Evolutionary conservation across 2,888 invertebrate species (phyloP).

Genomic region (Nezara viridula): DNA sequence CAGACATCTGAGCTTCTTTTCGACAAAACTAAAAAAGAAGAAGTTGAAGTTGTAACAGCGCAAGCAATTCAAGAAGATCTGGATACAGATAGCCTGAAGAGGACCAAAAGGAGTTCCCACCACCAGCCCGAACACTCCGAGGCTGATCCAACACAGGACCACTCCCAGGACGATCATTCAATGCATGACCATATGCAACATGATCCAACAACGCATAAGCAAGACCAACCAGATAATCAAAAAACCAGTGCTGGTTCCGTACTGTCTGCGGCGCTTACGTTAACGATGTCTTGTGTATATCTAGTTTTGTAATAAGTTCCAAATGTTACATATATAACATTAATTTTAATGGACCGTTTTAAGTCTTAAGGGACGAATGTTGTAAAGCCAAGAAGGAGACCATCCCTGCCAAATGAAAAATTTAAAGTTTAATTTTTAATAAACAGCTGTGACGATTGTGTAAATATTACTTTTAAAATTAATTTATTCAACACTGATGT

Average conservation of each 20-base stretch:
- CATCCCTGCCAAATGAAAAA: conserved; percentile 11
- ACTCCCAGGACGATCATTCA: background rate
- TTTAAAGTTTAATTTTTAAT: background rate
- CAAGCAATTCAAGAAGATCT: conserved; percentile 66
- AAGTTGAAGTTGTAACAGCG: conserved; percentile 66
- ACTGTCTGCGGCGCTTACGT: background rate
- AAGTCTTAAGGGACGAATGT: background rate
- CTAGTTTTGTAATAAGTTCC: conserved; percentile 23
- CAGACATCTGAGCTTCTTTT: conserved; percentile 60
- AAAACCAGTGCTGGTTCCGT: background rate
- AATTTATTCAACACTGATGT: conserved; percentile 3
- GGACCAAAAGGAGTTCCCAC: conserved; percentile 64
- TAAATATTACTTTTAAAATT: conserved; percentile 44
- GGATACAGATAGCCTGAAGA: conserved; percentile 62
- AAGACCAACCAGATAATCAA: conserved; percentile 16
- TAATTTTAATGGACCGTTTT: background rate
- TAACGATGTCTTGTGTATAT: conserved; percentile 46
- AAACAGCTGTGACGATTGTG: conserved; percentile 9
- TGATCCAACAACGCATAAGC: conserved; percentile 32
- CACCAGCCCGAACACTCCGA: conserved; percentile 61
- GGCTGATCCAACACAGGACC: background rate
- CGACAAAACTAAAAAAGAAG: conserved; percentile 66
- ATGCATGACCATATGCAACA: conserved; percentile 30
- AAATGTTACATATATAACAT: background rate
- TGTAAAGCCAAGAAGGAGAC: background rate